Evolutionary conservation across 2,888 invertebrate genomes (phyloP).

Genomic region (Diarsia mendica): DNA sequence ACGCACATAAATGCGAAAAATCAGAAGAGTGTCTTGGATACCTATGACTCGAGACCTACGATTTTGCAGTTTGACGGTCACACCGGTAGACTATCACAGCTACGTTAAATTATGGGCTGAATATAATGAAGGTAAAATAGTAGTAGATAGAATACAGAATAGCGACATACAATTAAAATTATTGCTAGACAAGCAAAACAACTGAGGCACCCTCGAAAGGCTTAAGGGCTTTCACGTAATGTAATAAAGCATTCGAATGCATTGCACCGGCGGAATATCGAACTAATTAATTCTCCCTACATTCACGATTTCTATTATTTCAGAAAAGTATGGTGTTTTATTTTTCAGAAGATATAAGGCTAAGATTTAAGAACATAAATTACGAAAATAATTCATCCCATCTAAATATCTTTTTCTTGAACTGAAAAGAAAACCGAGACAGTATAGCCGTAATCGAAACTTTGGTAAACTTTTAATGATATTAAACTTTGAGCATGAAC

Average conservation of each 20-base stretch:
- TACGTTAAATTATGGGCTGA: background rate
- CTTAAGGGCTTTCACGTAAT: slow-evolving; percentile 7
- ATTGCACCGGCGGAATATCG: slow-evolving; percentile 22
- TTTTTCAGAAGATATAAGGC: background rate
- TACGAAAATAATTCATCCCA: slow-evolving; percentile 26
- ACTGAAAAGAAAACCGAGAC: slow-evolving; percentile 24
- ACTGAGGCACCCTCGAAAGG: slow-evolving; percentile 11
- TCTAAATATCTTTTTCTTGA: slow-evolving; percentile 20
- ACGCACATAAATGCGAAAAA: no score
- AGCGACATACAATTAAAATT: slow-evolving; percentile 26
- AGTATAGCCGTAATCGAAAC: slow-evolving; percentile 42
- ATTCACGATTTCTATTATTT: slow-evolving; percentile 3
- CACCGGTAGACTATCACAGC: no score
- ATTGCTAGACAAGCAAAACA: slow-evolving; percentile 1
- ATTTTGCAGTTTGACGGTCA: no score
- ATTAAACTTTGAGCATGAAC: slow-evolving; percentile 54
- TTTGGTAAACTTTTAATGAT: slow-evolving; percentile 52
- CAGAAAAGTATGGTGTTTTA: background rate
- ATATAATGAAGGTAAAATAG: background rate
- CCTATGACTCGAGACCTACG: no score
- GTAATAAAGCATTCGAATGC: slow-evolving; percentile 13
- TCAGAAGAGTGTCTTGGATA: no score
- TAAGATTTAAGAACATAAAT: slow-evolving; percentile 14
- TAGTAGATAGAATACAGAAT: background rate
- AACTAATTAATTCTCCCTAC: slow-evolving; percentile 13